Evolutionary conservation across 2,888 invertebrate genomes (phyloP).

Genomic region (Watsonalla cultraria): DNA sequence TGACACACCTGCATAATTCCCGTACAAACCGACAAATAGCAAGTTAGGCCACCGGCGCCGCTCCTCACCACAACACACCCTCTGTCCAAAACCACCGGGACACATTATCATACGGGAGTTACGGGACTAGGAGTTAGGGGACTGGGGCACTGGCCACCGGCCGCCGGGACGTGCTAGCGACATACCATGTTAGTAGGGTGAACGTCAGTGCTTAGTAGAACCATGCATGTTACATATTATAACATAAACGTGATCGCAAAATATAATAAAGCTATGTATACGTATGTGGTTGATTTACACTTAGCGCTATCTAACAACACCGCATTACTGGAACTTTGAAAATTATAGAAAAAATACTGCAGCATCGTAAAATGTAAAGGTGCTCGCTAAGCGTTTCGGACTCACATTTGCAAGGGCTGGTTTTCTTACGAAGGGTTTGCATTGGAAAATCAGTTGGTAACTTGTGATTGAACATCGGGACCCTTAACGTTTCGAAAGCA

Average conservation of each 20-base stretch:
- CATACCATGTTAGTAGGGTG: conserved; percentile 41
- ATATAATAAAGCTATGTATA: conserved; percentile 56
- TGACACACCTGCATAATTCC: conserved; percentile 79
- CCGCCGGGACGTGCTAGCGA: conserved; percentile 25
- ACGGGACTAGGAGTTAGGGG: neutral
- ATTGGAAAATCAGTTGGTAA: conserved; percentile 81
- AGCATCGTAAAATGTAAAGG: conserved; percentile 28
- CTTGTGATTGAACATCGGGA: conserved; percentile 78
- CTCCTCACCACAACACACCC: conserved; percentile 61
- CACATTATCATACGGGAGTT: conserved; percentile 47
- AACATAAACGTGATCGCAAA: conserved; percentile 43
- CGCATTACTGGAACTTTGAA: conserved; percentile 42
- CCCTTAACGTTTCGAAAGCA: conserved; percentile 46
- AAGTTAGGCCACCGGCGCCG: conserved; percentile 56
- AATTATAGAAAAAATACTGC: conserved; percentile 28
- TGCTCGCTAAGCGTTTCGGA: conserved; percentile 53
- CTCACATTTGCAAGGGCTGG: conserved; percentile 96
- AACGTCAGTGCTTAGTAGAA: conserved; percentile 39
- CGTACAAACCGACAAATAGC: conserved; percentile 61
- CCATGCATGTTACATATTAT: conserved; percentile 65
- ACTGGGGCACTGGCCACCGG: neutral
- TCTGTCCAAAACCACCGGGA: conserved; percentile 73
- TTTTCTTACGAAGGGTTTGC: conserved; percentile 96
- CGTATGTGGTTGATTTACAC: conserved; percentile 50
- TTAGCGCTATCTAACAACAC: conserved; percentile 64